phyloP scores from a whole-genome alignment of 2,888 invertebrate species.

The Amorpha juglandis region DNA sequence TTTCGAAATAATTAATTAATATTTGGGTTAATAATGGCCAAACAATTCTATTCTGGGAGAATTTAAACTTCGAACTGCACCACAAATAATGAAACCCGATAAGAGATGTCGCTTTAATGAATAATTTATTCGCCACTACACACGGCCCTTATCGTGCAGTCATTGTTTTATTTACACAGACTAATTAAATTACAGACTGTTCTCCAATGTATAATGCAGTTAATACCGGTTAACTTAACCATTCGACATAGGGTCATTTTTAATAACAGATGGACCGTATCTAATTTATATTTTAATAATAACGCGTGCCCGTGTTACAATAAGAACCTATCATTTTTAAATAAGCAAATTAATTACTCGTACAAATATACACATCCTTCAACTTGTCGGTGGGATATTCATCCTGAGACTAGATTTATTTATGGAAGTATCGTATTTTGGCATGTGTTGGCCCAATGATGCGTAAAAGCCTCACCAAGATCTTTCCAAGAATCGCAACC shows the following conservation, averaged over 20 bases:
- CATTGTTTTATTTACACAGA: constrained; percentile 19
- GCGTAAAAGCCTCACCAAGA: too few species aligned
- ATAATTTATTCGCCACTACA: background rate
- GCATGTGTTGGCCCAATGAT: too few species aligned
- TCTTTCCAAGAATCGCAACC: too few species aligned
- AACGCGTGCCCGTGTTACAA: background rate
- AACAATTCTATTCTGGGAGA: background rate
- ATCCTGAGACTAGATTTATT: too few species aligned
- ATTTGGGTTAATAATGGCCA: too few species aligned
- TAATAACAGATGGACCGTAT: background rate
- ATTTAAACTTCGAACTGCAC: background rate
- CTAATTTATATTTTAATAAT: background rate
- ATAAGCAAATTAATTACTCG: too few species aligned
- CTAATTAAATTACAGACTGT: constrained; percentile 2
- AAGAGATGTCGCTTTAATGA: constrained; percentile 15
- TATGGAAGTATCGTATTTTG: too few species aligned
- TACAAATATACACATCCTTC: too few species aligned
- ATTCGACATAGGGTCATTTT: background rate
- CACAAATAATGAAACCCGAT: background rate
- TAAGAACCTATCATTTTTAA: too few species aligned
- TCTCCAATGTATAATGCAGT: background rate
- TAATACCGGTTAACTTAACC: constrained; percentile 19
- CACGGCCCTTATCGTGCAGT: background rate
- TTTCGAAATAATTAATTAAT: too few species aligned
- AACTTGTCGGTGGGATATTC: too few species aligned